A percentile compares a stretch with the other conserved stretches of the same genome.
These are phyloP conservation scores for Drosophila pruinosa DNA, from an alignment of 1,140 invertebrate species.

Conservation along the genomic window DNA sequence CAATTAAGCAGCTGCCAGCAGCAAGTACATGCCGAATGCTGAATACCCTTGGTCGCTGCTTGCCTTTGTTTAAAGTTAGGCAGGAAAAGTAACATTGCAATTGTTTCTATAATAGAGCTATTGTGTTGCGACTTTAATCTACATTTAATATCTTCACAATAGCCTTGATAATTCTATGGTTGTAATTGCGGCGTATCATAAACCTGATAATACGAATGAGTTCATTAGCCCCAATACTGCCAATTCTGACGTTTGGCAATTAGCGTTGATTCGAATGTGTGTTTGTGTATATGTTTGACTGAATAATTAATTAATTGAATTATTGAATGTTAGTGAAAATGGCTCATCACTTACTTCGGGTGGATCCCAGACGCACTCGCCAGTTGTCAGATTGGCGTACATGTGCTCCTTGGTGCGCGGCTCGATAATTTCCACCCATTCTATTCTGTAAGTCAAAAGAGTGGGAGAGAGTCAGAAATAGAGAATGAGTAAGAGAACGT, in stretches of 20 bases:
- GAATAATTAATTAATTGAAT: constrained; percentile 28
- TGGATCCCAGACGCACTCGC: constrained; percentile 99
- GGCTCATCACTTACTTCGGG: constrained; percentile 86
- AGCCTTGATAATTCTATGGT: neutral
- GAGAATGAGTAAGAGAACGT: constrained; percentile 32
- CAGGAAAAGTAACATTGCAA: neutral
- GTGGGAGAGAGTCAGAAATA: constrained; percentile 12
- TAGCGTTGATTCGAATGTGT: neutral
- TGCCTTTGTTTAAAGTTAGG: neutral
- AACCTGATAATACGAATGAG: constrained; percentile 6
- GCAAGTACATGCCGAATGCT: neutral
- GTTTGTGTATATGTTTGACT: constrained; percentile 24
- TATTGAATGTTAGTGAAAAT: constrained; percentile 4
- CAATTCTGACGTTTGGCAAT: constrained; percentile 30
- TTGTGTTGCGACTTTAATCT: neutral
- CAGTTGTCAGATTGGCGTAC: constrained; percentile 99
- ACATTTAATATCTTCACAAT: neutral
- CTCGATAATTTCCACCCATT: constrained; percentile 99
- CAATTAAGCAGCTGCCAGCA: constrained; percentile 23
- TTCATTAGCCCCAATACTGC: constrained; percentile 21
- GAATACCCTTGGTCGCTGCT: too few species aligned
- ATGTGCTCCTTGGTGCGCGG: constrained; percentile 98
- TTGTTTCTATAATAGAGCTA: neutral
- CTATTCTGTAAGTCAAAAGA: constrained; percentile 71
- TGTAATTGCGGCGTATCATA: neutral